These are phyloP conservation scores for Caradrina clavipalpis DNA, from an alignment of 2,888 invertebrate genomes.

Conservation along the genomic window DNA sequence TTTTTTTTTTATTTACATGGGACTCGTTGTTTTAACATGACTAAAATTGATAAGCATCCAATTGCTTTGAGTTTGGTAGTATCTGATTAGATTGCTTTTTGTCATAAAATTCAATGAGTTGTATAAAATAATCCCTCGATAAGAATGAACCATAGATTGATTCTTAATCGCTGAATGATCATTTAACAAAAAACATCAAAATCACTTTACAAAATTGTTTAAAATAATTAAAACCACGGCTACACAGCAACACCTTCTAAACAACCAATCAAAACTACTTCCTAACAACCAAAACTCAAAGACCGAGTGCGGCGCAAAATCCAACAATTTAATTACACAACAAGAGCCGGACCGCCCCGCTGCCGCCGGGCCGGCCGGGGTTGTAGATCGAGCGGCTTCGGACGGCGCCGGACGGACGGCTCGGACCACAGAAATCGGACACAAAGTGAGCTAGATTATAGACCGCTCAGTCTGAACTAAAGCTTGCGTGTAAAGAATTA, in stretches of 20 bases:
- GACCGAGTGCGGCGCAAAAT: constrained; percentile 25
- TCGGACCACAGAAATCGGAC: too few species aligned
- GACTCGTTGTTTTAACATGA: neutral
- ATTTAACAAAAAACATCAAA: too few species aligned
- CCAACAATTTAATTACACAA: constrained; percentile 55
- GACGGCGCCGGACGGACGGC: constrained; percentile 5
- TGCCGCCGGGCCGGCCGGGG: constrained; percentile 15
- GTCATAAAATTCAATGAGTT: too few species aligned
- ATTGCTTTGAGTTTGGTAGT: neutral
- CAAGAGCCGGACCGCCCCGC: constrained; percentile 23
- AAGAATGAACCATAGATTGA: too few species aligned
- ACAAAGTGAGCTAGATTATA: constrained; percentile 54
- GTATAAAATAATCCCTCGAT: too few species aligned
- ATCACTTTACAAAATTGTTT: too few species aligned
- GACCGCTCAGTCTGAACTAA: constrained; percentile 32
- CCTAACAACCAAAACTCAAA: constrained; percentile 34
- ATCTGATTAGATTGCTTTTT: neutral
- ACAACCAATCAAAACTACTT: constrained; percentile 38
- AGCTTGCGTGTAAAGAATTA: constrained; percentile 33
- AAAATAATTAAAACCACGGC: neutral
- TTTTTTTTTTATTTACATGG: neutral
- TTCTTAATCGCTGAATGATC: too few species aligned
- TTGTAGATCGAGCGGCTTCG: constrained; percentile 30
- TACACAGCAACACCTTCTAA: constrained; percentile 11
- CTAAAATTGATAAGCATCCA: neutral